Base-by-base conservation (phyloP, 2,888 invertebrate species). In the Sphinx pinastri region DNA sequence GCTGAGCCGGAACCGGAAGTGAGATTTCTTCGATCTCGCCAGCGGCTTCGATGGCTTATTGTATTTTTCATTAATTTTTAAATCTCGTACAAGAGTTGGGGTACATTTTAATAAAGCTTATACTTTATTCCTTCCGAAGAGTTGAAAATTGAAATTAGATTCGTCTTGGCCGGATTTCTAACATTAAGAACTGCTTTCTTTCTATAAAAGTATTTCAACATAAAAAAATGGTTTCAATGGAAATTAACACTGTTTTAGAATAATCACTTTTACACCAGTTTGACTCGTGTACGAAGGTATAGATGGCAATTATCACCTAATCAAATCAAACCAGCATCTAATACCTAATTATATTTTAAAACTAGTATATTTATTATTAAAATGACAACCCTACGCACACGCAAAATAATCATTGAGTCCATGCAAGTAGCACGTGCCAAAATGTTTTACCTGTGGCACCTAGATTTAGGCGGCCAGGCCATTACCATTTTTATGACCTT, bases 381-480 rank as follows among this genome's bases (percentile, higher is more conserved):
- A 45, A 63, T 11, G 13, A 7, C 63, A 63, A 49, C 63, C 63
- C 68, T 57, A 45, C 12, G 19, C 16, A 57, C 19, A 68, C 57
- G 47, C 57, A 72, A 71, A 76, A 78, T 79, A 78, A 79, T 76
- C 74, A 78, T 79, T 77, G 76, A 75, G 69, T 71, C 70, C 55
- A 38, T 67, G 67, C 71, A 71, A 77, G 67, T 70, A 73, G 76
- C 79, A 78, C 80, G 80, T 79, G 79, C 80, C 77, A 79, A 79
- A 79, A 78, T 73, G 72, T 74, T 74, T 72, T 72, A 68, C 57
- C 57, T 25, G 55, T 38, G 16, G 10, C 47, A 68, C 68, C 54
- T 57, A 63, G 57, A 68, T 57, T 47, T 54, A 25, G 25, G 25
- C 25, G 25, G 25, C 25, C 25, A 38, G 54, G 14, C n/a, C 45